phyloP scores from a whole-genome alignment of 2,797 vertebrate genomes.

The Scyliorhinus canicula region DNA sequence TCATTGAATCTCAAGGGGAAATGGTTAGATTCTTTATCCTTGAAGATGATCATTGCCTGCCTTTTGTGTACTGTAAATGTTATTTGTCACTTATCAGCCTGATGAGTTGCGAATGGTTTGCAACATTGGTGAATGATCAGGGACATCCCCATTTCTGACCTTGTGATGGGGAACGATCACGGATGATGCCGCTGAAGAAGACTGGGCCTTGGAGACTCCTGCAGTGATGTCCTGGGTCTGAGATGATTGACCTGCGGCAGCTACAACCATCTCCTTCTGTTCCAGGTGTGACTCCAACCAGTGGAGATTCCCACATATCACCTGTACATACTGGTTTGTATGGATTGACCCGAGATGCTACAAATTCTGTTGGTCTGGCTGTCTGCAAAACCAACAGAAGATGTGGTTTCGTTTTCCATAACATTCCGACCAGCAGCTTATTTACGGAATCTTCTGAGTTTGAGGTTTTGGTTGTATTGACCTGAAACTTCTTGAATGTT shows the following conservation, averaged over 20 bases:
- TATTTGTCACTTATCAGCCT: neutral
- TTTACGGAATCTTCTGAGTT: neutral
- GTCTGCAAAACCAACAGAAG: constrained; percentile 8
- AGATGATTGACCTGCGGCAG: no score
- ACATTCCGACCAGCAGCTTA: neutral
- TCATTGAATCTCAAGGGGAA: no score
- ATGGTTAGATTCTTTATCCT: neutral
- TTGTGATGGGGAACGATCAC: no score
- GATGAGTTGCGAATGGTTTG: neutral
- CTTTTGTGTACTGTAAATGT: neutral
- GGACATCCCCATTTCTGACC: neutral
- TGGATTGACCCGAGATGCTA: neutral
- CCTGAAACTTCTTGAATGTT: neutral
- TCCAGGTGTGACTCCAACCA: neutral
- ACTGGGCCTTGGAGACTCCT: neutral
- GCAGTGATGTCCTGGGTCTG: no score
- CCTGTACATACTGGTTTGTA: neutral
- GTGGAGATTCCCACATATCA: neutral
- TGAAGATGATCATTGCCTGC: neutral
- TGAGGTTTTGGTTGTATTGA: neutral
- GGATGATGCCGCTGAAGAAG: neutral
- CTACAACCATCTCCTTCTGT: neutral
- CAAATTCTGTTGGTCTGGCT: neutral
- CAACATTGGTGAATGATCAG: neutral
- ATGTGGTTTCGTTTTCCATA: constrained; percentile 5